Conservation (phyloP, 2,113 vertebrate genomes). For the Tonatia bakeri region DNA sequence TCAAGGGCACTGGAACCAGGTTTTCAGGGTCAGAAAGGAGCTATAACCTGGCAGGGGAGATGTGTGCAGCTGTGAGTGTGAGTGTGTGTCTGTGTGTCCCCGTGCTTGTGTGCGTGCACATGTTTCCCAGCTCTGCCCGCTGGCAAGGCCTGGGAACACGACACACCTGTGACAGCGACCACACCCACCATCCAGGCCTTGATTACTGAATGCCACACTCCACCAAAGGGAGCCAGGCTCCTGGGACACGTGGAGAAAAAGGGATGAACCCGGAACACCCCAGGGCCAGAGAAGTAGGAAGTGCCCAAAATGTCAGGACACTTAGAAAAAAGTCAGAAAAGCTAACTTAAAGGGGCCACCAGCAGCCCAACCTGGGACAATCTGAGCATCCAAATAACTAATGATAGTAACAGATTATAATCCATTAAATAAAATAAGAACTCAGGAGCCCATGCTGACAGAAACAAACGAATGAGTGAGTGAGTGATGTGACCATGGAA, state of each 20-base stretch:
- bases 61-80: background rate
- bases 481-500: background rate
- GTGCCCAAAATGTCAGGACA: background rate
- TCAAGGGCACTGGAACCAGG: background rate
- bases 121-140: background rate
- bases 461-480: background rate
- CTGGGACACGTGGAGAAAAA: background rate
- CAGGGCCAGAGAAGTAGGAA: background rate
- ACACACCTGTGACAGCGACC: background rate
- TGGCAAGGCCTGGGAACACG: background rate
- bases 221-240: background rate
- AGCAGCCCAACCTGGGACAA: background rate
- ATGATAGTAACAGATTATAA: background rate
- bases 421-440: background rate
- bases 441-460: background rate
- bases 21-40: background rate
- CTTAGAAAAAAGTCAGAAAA: background rate
- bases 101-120: background rate
- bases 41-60: background rate
- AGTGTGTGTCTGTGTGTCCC: background rate
- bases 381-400: background rate
- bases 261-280: background rate
- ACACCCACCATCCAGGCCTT: background rate
- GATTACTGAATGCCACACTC: background rate
- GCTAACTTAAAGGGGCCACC: background rate